Base-by-base conservation (phyloP, 2,888 invertebrate species). In the Scaptomyza cyrtandrae region DNA sequence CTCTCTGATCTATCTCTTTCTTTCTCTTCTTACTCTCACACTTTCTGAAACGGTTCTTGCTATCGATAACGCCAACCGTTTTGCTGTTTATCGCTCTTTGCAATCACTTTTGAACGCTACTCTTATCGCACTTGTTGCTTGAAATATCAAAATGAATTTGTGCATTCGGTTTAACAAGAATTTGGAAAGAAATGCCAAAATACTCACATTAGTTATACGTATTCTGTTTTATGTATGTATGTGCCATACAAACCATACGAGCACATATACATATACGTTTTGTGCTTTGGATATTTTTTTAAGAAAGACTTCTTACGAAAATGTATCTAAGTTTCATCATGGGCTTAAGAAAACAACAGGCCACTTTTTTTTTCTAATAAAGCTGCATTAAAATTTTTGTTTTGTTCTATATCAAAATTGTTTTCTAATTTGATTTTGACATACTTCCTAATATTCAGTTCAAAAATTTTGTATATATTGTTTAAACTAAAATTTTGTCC, bases 101-200 rank as follows among this genome's bases (percentile, higher is more conserved):
- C 10, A 55, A 45, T 43, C 29, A 37, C 6, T 50, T 67, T 43
- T 46, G 10, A 16, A 19, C 27, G 11, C 49, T 35, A 16, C 9
- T 35, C 29, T 43, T 37, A 49, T 49, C 33, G 24, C 19, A 50
- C 10, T 59, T 16, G 10, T 27, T 37, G 24, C 33, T 39, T 31
- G 11, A 10, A 11, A 10, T 35, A 24, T 57, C 39, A n/a, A 59
- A 56, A 45, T 24, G 39, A 54, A 63, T 14, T 56, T 71, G 50
- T 46, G 57, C 73, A 77, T 80, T 77, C 80, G 76, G 77, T 73
- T 77, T 4, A 64, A 60, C 54, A 52, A 39, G 29, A 77, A 77
- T 77, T 77, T 77, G 37, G 76, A 79, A 55, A 55, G 37, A 52
- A 52, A 75, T 49, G 49, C 49, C 63, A 58, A 68, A 43, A 44